Base-by-base conservation (phyloP, 2,888 invertebrate genomes). In the Alentia gelatinosa region DNA sequence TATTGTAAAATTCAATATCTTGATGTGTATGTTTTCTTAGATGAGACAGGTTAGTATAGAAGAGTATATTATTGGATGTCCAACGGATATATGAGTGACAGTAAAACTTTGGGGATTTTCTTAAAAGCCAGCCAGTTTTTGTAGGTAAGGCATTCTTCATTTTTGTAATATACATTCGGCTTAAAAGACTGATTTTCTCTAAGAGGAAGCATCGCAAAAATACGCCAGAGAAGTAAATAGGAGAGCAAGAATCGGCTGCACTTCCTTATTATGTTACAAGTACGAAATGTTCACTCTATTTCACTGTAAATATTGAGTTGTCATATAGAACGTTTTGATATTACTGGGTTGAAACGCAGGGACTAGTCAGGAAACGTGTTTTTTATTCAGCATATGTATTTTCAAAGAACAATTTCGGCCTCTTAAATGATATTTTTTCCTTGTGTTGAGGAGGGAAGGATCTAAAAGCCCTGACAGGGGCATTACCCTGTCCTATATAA, bases 21-120 rank as follows among this genome's bases (percentile, higher is more conserved):
- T 79, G 79, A 26, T 86, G 42, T 86, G 47, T 86, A 50, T 86
- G 26, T 86, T 47, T 86, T 79, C 7, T 47, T 86, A 86, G 86
- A 86, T 42, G 50, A 86, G 86, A 47, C 86, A 86, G 86, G 86
- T 86, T 86, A 86, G 86, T 47, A 86, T 86, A 86, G 86, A 86
- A 9, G 19, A 47, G 47, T 42, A 1, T 30, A 12, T 86, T 33
- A 86, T 47, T 86, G 86, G 42, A 30, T 50, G 50, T 86, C 9
- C 47, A 47, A 86, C 5, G 26, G 79, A 74, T 15, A 56, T n/a
- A 56, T 56, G 56, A 56, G 56, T 56, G n/a, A 56, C n/a, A n/a
- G n/a, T n/a, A n/a, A n/a, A n/a, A n/a, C n/a, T n/a, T n/a, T n/a
- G n/a, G n/a, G n/a, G n/a, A n/a, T n/a, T n/a, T n/a, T n/a, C n/a